These are phyloP conservation scores for Aporrectodea caliginosa DNA, from an alignment of 1,140 invertebrate genomes.

Conservation along the genomic window DNA sequence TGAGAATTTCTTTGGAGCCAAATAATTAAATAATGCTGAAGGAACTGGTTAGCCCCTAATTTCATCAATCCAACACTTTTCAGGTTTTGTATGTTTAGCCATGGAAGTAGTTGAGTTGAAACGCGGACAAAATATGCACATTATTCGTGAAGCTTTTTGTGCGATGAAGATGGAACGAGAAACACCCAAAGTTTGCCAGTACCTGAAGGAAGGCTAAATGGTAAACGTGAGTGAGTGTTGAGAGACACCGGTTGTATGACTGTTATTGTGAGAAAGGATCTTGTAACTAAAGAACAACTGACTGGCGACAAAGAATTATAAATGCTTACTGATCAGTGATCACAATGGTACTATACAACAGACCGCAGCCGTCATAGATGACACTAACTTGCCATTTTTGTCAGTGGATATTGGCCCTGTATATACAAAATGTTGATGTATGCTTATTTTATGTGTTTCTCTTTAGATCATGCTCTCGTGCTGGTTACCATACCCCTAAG, in stretches of 20 bases:
- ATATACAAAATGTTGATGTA: background rate
- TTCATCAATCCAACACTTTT: background rate
- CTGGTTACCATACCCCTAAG: background rate
- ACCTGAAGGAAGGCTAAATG: too few species aligned
- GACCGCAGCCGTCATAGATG: background rate
- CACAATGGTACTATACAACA: background rate
- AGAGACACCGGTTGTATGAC: background rate
- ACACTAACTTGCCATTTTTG: background rate
- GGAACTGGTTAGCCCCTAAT: too few species aligned
- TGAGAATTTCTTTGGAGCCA: background rate
- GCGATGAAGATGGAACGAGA: too few species aligned
- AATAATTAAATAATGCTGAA: background rate
- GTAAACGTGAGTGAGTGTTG: too few species aligned
- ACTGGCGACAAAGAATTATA: background rate
- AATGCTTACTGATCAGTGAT: background rate
- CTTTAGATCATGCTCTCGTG: background rate
- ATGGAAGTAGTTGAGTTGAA: too few species aligned
- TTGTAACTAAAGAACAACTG: too few species aligned
- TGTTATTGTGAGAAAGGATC: background rate
- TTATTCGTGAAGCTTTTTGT: too few species aligned
- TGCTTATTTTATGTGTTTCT: background rate
- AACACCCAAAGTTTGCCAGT: too few species aligned
- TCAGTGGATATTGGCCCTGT: background rate
- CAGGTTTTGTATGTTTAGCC: background rate
- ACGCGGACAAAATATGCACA: too few species aligned